These are phyloP conservation scores for Xenentodon cancila DNA, from an alignment of 2,797 vertebrate genomes.

Conservation along the genomic window DNA sequence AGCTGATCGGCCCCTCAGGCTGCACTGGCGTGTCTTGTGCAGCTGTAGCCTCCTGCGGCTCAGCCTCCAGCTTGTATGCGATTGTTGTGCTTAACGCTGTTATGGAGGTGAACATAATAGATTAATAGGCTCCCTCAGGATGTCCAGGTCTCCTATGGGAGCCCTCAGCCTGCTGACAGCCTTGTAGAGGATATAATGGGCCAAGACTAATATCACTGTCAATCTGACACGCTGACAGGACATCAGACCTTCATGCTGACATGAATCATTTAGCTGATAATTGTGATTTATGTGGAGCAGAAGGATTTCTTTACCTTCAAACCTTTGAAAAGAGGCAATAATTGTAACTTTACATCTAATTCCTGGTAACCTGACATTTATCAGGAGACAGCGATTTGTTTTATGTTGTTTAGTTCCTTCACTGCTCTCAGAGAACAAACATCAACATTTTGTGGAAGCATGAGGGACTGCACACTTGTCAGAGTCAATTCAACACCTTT, in stretches of 20 bases:
- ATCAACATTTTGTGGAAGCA: conserved; percentile 33
- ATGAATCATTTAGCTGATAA: conserved; percentile 3
- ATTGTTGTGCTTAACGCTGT: conserved; percentile 60
- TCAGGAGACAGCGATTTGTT: not conserved
- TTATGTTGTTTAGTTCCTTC: conserved; percentile 18
- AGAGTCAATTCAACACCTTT: conserved; percentile 32
- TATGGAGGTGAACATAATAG: conserved; percentile 68
- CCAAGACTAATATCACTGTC: conserved; percentile 22
- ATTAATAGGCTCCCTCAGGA: conserved; percentile 72
- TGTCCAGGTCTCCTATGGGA: conserved; percentile 47
- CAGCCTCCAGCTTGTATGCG: conserved; percentile 44
- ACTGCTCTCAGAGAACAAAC: conserved; percentile 33
- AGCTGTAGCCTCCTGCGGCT: conserved; percentile 63
- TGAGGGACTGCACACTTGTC: conserved; percentile 28
- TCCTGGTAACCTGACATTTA: too few relatives aligned
- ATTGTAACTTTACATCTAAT: not conserved
- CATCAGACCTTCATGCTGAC: conserved; percentile 1
- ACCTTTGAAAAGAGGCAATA: not conserved
- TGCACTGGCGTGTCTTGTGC: conserved; percentile 9
- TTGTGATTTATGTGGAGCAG: not conserved
- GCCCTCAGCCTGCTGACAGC: conserved; percentile 28
- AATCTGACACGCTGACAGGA: conserved; percentile 34
- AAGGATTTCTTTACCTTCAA: not conserved
- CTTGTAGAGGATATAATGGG: conserved; percentile 29
- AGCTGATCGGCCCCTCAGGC: conserved; percentile 38